Evolutionary conservation across 2,888 invertebrate species (phyloP).

Genomic region (Macaria liturata): DNA sequence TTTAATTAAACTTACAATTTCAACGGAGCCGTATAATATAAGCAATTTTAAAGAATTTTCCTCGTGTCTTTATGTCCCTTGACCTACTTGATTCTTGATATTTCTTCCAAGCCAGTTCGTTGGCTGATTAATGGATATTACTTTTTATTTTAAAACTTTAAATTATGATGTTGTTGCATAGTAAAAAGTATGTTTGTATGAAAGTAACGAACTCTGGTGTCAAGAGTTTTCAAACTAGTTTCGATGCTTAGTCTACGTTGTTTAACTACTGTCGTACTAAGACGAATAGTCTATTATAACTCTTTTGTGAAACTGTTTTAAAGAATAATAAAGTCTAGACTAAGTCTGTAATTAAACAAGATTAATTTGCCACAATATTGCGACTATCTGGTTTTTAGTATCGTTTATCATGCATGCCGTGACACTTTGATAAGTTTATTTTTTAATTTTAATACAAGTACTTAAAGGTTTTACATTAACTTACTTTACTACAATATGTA

Average conservation of each 20-base stretch:
- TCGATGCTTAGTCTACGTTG: too few species aligned
- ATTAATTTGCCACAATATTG: slow-evolving; percentile 2
- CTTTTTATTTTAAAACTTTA: background rate
- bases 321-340: slow-evolving; percentile 7
- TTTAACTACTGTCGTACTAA: too few species aligned
- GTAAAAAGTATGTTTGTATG: too few species aligned
- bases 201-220: too few species aligned
- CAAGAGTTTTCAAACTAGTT: too few species aligned
- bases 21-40: slow-evolving; percentile 9
- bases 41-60: slow-evolving; percentile 35
- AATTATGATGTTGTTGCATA: background rate
- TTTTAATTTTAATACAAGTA: too few species aligned
- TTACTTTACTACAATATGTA: too few species aligned
- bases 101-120: slow-evolving; percentile 9
- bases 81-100: slow-evolving; percentile 27
- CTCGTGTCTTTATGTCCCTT: slow-evolving; percentile 36
- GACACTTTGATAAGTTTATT: slow-evolving; percentile 7
- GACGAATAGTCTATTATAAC: too few species aligned
- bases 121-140: slow-evolving; percentile 6
- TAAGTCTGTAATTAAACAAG: slow-evolving; percentile 4
- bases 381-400: background rate
- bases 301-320: too few species aligned
- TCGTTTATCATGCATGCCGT: slow-evolving; percentile 10
- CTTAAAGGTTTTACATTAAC: too few species aligned
- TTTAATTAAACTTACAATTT: slow-evolving; percentile 17